Evolutionary conservation across 2,888 invertebrate genomes (phyloP), one percentile per base, ranked within the genome.

Genomic region (Autographa pulchrina): DNA sequence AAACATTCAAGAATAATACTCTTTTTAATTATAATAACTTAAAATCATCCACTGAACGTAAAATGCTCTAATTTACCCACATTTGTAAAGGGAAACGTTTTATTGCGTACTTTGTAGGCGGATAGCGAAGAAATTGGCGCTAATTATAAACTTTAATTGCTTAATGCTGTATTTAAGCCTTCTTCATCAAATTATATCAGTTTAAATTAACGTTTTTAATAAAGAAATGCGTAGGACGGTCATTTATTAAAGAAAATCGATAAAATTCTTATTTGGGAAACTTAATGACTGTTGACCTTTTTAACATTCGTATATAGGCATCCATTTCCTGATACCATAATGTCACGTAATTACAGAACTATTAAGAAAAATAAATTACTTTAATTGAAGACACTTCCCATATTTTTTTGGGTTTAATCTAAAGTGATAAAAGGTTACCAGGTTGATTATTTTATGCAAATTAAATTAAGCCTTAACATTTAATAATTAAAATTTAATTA

Each of bases 401-500:
- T 32, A 52, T 65, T 71, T 72, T 72, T 74, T 80, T 62, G 35
- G 41, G 14, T 16, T 35, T 58, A 58, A 20, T 38, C 4, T 56
- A 52, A 61, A 16, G 6, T 68, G 18, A 31, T 67, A 63, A 72
- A 54, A 5, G 70, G 61, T 48, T n/a, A 48, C 16, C n/a, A n/a
- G 8, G 48, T 48, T 74, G 65, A 48, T 63, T 31, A 66, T 68
- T 77, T 71, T 81, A 83, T 83, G 73, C 68, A 73, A 85, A 84
- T 83, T 31, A 64, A 35, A 62, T 59, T 48, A 70, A 71, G 38
- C 79, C 74, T 77, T 79, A 71, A 71, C 85, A 81, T 83, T 83
- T 75, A 65, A 59, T 60, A 65, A 68, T 77, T 48, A 78, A 83
- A 66, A 62, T 74, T 78, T 68, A 79, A 70, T 67, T 64, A 14